Base-by-base conservation (phyloP, 1,140 invertebrate genomes). In the Drosophila ambigua region DNA sequence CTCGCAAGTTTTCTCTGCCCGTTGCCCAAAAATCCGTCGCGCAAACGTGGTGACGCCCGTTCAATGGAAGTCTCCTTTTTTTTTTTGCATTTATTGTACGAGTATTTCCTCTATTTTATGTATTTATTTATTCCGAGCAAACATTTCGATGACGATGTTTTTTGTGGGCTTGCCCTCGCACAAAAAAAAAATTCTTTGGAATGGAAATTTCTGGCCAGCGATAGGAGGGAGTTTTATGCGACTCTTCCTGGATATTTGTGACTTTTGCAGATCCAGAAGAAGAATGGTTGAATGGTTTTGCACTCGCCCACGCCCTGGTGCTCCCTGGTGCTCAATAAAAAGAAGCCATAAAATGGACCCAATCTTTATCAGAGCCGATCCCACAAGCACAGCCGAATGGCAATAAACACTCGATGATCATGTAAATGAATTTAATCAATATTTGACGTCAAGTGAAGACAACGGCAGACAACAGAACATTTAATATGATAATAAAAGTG, bases 401-500 rank as follows among this genome's bases (percentile, higher is more conserved):
- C 9, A 49, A 64, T 66, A 52, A 74, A 53, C 54, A 53, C 26
- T 76, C 74, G 62, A 88, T 88, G 75, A 79, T 82, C 83, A 83
- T 76, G 82, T 71, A 88, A 87, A 87, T 87, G 68, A 72, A 83
- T 55, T 51, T 45, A 52, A 65, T 74, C 68, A 77, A 71, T 66
- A 63, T 72, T 69, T 77, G 64, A 77, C 59, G 81, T 60, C 74
- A 87, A 87, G 83, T 88, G 74, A 63, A 64, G 52, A 48, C 35
- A 13, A 39, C 35, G 35, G 69, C 75, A 75, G 80, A 85, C 74
- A 87, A 85, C 83, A 87, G 74, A 83, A 65, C 71, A 79, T 88
- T 87, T 88, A 88, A 88, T 87, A 87, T 88, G 59, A 43, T 45
- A 66, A 85, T 87, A 85, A 71, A 87, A 67, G 51, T 54, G 35